Evolutionary conservation across 1,140 invertebrate species (phyloP).

Genomic region (Hirudo medicinalis): DNA sequence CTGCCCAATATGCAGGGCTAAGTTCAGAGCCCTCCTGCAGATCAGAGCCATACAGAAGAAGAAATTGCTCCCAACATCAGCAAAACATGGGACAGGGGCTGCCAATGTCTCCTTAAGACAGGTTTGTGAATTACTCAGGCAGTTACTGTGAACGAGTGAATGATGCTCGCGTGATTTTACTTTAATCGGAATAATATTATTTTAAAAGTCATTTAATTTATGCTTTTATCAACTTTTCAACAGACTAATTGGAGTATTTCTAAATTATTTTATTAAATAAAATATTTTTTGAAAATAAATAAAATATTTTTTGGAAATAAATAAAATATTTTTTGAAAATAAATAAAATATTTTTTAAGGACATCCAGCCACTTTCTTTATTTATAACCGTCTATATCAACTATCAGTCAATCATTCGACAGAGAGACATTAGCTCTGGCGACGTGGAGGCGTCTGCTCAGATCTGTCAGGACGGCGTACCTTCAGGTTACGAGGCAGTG

Average conservation of each 20-base stretch:
- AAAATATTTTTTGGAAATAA: too few species aligned
- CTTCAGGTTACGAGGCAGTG: slow-evolving; percentile 81
- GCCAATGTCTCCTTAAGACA: neutral
- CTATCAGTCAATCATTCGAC: neutral
- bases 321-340: too few species aligned
- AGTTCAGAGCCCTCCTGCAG: slow-evolving; percentile 87
- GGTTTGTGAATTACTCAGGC: neutral
- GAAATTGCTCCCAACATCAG: neutral
- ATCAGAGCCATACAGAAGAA: slow-evolving; percentile 82
- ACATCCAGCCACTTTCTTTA: too few species aligned
- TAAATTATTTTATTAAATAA: neutral
- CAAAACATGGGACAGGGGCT: neutral
- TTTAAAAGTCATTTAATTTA: too few species aligned
- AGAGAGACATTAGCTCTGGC: neutral
- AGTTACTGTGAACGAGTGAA: neutral
- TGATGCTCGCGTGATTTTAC: neutral
- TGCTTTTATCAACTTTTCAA: too few species aligned
- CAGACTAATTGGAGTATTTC: neutral
- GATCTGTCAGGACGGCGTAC: slow-evolving; percentile 58
- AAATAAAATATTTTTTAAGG: too few species aligned
- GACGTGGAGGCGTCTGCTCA: neutral
- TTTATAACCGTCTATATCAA: too few species aligned
- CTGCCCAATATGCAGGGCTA: slow-evolving; percentile 93
- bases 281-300: too few species aligned
- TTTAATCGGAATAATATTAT: neutral